These are phyloP conservation scores for Phyto melanocephala DNA, from an alignment of 2,888 invertebrate species.

Conservation along the genomic window DNA sequence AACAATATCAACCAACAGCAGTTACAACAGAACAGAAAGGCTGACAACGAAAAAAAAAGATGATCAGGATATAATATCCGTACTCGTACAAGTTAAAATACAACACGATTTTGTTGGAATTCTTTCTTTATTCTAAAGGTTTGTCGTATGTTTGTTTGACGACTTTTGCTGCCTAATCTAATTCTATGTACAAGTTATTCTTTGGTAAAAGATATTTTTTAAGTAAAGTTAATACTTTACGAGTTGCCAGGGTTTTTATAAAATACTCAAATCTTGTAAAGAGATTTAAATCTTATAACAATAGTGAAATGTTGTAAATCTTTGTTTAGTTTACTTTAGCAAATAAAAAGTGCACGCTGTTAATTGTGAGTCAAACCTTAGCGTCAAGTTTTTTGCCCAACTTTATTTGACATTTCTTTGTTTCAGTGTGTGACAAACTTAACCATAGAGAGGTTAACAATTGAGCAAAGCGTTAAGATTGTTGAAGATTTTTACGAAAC, in stretches of 20 bases:
- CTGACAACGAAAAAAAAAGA: constrained; percentile 34
- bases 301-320: not conserved
- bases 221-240: not conserved
- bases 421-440: too few relatives aligned
- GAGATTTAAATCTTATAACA: too few relatives aligned
- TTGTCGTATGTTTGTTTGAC: constrained; percentile 19
- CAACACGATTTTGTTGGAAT: constrained; percentile 58
- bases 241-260: constrained; percentile 49
- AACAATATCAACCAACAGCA: not conserved
- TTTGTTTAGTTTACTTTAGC: too few relatives aligned
- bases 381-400: too few relatives aligned
- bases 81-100: constrained; percentile 46
- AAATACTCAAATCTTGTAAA: too few relatives aligned
- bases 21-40: not conserved
- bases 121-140: constrained; percentile 44
- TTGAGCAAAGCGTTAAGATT: too few relatives aligned
- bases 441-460: too few relatives aligned
- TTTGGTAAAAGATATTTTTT: constrained; percentile 24
- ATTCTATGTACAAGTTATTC: constrained; percentile 54
- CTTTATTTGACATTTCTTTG: too few relatives aligned
- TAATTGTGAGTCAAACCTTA: too few relatives aligned
- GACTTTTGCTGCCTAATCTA: constrained; percentile 60
- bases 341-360: too few relatives aligned
- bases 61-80: constrained; percentile 51
- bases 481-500: too few relatives aligned